These are phyloP conservation scores for Helogale parvula DNA, from an alignment of 2,113 vertebrate species.

Conservation along the genomic window DNA sequence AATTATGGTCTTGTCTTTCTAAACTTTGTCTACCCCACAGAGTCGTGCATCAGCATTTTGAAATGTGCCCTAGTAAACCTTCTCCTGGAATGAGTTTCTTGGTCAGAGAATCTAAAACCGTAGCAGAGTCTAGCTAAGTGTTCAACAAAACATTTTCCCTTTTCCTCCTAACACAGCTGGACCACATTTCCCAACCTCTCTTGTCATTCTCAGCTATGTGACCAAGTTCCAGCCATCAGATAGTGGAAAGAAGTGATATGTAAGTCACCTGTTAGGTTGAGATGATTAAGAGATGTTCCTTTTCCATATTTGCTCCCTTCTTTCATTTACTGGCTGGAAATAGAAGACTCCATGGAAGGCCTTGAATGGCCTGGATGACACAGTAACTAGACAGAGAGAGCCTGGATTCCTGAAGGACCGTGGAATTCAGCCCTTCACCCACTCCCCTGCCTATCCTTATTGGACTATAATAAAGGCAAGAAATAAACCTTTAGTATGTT, in stretches of 20 bases:
- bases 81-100: neutral
- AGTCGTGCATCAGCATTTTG: neutral
- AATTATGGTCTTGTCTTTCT: conserved; percentile 58
- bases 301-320: neutral
- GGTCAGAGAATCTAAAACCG: neutral
- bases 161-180: neutral
- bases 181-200: neutral
- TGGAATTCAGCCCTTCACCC: neutral
- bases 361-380: neutral
- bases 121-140: neutral
- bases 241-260: neutral
- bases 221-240: neutral
- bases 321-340: neutral
- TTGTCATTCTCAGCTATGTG: neutral
- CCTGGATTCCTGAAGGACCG: neutral
- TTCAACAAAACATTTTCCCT: neutral
- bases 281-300: neutral
- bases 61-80: neutral
- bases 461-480: neutral
- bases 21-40: neutral
- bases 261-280: neutral
- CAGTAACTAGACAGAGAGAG: neutral
- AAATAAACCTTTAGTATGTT: neutral
- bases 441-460: neutral
- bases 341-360: neutral